Conservation (phyloP, 2,888 invertebrate genomes). For the Rutpela maculata region DNA sequence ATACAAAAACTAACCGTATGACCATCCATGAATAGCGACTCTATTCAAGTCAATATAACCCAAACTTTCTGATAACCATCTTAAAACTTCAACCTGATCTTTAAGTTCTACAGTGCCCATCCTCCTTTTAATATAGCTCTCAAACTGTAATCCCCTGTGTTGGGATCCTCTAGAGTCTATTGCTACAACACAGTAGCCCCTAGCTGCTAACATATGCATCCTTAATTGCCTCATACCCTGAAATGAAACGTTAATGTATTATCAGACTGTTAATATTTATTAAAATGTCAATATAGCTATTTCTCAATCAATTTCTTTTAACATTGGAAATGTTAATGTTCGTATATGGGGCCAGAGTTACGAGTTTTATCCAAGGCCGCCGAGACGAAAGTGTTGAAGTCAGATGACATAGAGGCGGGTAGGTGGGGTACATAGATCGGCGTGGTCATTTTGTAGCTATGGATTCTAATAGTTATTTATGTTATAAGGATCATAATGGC, state of each 20-base stretch:
- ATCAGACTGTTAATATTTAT: too few relatives aligned
- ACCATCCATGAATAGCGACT: constrained; percentile 98
- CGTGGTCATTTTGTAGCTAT: too few relatives aligned
- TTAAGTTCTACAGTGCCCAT: constrained; percentile 96
- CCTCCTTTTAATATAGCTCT: constrained; percentile 90
- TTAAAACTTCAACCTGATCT: constrained; percentile 94
- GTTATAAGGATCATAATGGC: too few relatives aligned
- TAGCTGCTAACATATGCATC: constrained; percentile 95
- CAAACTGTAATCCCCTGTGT: constrained; percentile 94
- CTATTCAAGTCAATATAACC: constrained; percentile 94
- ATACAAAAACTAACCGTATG: constrained; percentile 84
- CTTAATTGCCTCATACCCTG: constrained; percentile 93
- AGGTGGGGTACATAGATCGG: too few relatives aligned
- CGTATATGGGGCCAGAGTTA: too few relatives aligned
- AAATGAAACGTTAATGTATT: constrained; percentile 50
- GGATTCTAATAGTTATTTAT: too few relatives aligned
- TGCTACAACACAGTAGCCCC: constrained; percentile 96
- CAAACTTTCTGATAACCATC: constrained; percentile 88
- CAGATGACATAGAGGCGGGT: too few relatives aligned
- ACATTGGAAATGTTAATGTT: too few relatives aligned
- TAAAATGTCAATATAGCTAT: too few relatives aligned
- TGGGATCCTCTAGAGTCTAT: constrained; percentile 97
- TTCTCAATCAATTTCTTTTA: too few relatives aligned
- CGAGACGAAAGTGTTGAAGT: too few relatives aligned
- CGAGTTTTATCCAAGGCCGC: too few relatives aligned